Base-by-base conservation (phyloP, 2,888 invertebrate genomes). In the Plebejus anna region DNA sequence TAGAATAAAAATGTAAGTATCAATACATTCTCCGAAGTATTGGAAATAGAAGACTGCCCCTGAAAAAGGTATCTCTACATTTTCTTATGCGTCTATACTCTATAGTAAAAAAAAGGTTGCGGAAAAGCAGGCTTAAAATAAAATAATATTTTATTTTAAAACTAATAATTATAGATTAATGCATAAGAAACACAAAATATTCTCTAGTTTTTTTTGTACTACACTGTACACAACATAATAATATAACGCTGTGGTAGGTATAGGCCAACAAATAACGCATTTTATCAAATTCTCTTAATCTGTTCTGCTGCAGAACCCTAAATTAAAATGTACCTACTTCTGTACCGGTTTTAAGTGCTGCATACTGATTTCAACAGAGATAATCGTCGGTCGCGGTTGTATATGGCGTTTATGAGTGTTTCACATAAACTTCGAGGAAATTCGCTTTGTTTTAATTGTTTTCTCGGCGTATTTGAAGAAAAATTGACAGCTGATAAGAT, bases 261-360 rank as follows among this genome's bases (percentile, higher is more conserved):
- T 11, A 47, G 1, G 47, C 9, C 47, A 42, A 42, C 2, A 7
- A 9, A 42, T 7, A 42, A 42, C 9, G 42, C 42, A 42, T 42
- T 42, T 2, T 22, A 61, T 22, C 22, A 28, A 61, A 36, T 16
- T 32, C 32, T 28, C 9, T 61, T 28, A 2, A 59, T 59, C 59
- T 7, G 7, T 22, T 66, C 66, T 4, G 61, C 5, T 66, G 5
- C 66, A 16, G 66, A 66, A 32, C 66, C 66, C 66, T 72, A 72
- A 72, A 42, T 9, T 22, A 72, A 22, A 28, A 51, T 72, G 11
- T 36, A 66, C 47, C 42, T 51, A 72, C 72, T 47, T 72, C 13
- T 4, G 42, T 73, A 73, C 73, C 73, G 73, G 73, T 73, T 73
- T 73, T 28, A 51, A 72, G 42, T 73, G 73, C 73, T 51, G 73